phyloP scores from a whole-genome alignment of 2,888 invertebrate genomes.

The Rhagophthalmus giganteus region DNA sequence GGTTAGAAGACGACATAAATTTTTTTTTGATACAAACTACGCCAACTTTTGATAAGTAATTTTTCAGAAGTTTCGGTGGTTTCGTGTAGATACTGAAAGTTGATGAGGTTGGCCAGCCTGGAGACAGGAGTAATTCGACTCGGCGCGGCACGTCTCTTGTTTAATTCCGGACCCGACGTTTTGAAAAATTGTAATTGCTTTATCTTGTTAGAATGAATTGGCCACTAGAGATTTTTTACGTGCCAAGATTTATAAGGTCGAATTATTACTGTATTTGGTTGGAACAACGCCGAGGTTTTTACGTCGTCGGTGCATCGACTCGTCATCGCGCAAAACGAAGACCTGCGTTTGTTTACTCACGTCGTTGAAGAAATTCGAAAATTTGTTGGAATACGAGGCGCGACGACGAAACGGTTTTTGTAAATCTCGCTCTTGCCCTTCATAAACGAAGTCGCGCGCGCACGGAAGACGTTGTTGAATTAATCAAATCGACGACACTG shows the following conservation, averaged over 20 bases:
- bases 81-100: conserved; percentile 24
- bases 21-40: conserved; percentile 8
- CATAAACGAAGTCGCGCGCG: no score
- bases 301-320: background rate
- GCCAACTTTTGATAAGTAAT: conserved; percentile 23
- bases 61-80: conserved; percentile 22
- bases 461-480: no score
- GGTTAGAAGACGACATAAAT: conserved; percentile 8
- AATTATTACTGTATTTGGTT: conserved; percentile 28
- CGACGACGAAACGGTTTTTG: no score
- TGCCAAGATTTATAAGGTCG: conserved; percentile 46
- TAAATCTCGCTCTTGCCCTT: no score
- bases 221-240: conserved; percentile 54
- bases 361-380: no score
- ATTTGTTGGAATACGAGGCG: no score
- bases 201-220: conserved; percentile 52
- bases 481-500: no score
- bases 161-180: conserved; percentile 51
- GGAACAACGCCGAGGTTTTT: conserved; percentile 12
- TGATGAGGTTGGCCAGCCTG: conserved; percentile 32
- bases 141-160: conserved; percentile 48
- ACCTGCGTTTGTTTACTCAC: no score
- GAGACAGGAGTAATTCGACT: conserved; percentile 39
- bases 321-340: background rate
- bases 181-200: conserved; percentile 56